Evolutionary conservation across 1,140 invertebrate species (phyloP).

Genomic region (Eupristina koningsbergeri): DNA sequence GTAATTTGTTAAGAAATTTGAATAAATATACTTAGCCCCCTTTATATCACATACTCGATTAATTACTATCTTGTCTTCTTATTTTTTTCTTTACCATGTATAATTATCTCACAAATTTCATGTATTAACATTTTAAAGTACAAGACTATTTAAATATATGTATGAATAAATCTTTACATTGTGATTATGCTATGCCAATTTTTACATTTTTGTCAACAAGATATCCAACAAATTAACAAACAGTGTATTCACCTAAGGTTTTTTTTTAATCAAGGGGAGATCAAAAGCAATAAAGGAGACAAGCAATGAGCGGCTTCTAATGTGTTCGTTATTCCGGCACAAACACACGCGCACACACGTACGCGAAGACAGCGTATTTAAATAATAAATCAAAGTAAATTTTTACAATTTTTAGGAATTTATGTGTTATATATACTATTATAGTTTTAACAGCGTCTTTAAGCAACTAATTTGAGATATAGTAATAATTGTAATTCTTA

Average conservation of each 20-base stretch:
- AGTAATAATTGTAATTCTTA: slow-evolving; percentile 8
- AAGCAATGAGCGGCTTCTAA: slow-evolving; percentile 54
- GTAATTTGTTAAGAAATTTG: background rate
- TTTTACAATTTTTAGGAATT: slow-evolving; percentile 25
- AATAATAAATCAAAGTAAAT: slow-evolving; percentile 23
- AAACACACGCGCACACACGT: slow-evolving; percentile 51
- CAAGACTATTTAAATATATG: too few species aligned
- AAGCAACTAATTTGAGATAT: slow-evolving; percentile 42
- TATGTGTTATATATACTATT: slow-evolving; percentile 35
- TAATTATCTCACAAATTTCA: too few species aligned
- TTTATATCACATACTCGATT: too few species aligned
- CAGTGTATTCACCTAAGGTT: slow-evolving; percentile 7
- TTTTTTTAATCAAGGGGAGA: slow-evolving; percentile 31
- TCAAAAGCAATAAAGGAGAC: slow-evolving; percentile 57
- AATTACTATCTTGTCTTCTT: too few species aligned
- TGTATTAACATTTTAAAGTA: too few species aligned
- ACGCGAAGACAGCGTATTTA: slow-evolving; percentile 39
- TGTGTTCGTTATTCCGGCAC: slow-evolving; percentile 49
- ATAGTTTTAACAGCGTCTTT: slow-evolving; percentile 29
- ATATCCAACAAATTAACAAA: slow-evolving; percentile 43
- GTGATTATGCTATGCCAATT: too few species aligned
- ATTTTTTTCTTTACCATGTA: too few species aligned
- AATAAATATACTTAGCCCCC: background rate
- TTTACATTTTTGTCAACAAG: background rate
- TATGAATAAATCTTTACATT: too few species aligned